These are phyloP conservation scores for Ptiloglossa arizonensis DNA, from an alignment of 1,140 invertebrate genomes.

Conservation along the genomic window DNA sequence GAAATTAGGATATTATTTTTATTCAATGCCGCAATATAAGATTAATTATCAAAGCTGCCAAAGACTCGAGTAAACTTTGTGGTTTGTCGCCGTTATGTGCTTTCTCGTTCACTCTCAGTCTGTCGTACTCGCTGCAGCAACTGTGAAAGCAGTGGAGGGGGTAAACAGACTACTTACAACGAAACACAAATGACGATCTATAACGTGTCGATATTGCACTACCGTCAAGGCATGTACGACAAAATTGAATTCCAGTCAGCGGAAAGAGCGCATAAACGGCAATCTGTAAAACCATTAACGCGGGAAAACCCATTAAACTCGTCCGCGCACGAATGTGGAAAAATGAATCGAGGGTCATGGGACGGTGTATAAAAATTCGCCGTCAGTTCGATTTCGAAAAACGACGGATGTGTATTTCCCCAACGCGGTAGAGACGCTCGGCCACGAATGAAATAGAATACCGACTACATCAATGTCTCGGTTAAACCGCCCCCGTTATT, in stretches of 20 bases:
- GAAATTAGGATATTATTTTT: no score
- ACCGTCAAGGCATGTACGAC: no score
- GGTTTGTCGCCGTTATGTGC: no score
- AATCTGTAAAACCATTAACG: conserved; percentile 2
- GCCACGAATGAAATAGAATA: not conserved
- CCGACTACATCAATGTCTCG: not conserved
- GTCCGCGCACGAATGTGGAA: not conserved
- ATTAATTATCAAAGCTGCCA: no score
- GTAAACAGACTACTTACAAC: no score
- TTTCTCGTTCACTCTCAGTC: no score
- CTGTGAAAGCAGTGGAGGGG: no score
- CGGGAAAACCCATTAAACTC: not conserved
- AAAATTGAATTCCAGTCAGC: not conserved
- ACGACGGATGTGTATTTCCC: not conserved
- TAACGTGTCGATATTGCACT: no score
- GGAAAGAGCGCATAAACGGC: not conserved
- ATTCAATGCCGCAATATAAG: no score
- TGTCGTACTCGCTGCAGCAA: no score
- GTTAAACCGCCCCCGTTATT: not conserved
- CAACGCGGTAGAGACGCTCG: not conserved
- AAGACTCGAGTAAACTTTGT: no score
- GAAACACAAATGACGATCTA: no score
- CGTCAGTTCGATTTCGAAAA: not conserved
- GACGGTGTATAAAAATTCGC: not conserved
- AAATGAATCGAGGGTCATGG: not conserved